phyloP scores from a whole-genome alignment of 2,113 vertebrate species.

The Hemichromis elongatus region DNA sequence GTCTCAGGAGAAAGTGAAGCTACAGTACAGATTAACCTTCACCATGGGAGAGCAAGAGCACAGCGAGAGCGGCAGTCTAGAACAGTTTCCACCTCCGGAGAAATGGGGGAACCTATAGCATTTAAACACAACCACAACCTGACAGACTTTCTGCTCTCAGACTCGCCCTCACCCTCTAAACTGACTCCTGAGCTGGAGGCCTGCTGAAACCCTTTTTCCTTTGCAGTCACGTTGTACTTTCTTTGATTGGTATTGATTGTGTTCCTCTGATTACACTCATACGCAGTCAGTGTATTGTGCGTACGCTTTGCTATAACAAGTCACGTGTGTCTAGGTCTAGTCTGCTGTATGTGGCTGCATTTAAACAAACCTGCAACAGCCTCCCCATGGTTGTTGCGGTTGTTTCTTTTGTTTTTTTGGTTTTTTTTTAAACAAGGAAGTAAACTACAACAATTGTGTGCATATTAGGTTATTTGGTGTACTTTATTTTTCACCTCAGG shows the following conservation, averaged over 20 bases:
- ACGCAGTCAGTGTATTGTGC: constrained; percentile 15
- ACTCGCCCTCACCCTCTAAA: not conserved
- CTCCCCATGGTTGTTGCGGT: not conserved
- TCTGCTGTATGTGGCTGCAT: constrained; percentile 38
- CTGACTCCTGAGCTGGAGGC: not conserved
- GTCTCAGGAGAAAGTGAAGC: constrained; percentile 90
- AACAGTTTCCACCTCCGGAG: constrained; percentile 89
- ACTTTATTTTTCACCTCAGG: not conserved
- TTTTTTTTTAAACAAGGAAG: not conserved
- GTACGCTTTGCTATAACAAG: constrained; percentile 32
- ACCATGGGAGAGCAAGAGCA: constrained; percentile 87
- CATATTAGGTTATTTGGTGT: not conserved
- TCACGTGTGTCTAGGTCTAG: constrained; percentile 12
- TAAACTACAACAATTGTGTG: not conserved
- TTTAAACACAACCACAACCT: constrained; percentile 68
- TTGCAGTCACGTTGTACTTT: constrained; percentile 10
- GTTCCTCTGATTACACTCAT: not conserved
- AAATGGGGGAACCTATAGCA: constrained; percentile 91
- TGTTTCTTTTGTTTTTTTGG: not conserved
- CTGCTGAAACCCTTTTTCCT: not conserved
- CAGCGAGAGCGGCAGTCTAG: constrained; percentile 87
- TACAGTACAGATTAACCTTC: constrained; percentile 91
- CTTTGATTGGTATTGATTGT: not conserved
- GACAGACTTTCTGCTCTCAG: constrained; percentile 49
- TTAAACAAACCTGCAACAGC: constrained; percentile 4